Evolutionary conservation across 64 coral and sea anemone species (phyloP).

Genomic region (Pocillopora damicornis): DNA sequence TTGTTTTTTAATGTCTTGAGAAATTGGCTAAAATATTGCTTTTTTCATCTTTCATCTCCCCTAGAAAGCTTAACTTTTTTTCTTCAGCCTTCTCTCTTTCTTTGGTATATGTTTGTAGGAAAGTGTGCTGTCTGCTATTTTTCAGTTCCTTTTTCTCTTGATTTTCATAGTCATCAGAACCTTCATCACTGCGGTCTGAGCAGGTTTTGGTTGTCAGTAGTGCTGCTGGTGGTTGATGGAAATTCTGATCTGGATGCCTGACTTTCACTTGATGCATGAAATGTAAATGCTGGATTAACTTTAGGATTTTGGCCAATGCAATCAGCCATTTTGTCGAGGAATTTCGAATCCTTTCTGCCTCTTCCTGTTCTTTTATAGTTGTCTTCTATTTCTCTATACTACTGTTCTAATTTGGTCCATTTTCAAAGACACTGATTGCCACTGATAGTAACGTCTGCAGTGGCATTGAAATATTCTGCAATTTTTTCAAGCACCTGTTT

Average conservation of each 20-base stretch:
- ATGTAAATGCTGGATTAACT: conserved; percentile 63
- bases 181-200: not conserved
- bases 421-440: conserved; percentile 55
- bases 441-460: conserved; percentile 24
- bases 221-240: not conserved
- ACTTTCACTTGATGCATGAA: conserved; percentile 43
- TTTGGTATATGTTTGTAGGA: conserved; percentile 51
- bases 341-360: conserved; percentile 60
- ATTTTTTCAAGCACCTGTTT: conserved; percentile 57
- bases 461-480: conserved; percentile 51
- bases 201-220: not conserved
- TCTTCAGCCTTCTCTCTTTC: conserved; percentile 63
- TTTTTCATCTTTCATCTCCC: conserved; percentile 67
- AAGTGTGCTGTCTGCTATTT: conserved; percentile 15
- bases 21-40: not conserved
- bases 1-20: too few relatives aligned
- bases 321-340: conserved; percentile 41
- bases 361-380: conserved; percentile 52
- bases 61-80: conserved; percentile 58
- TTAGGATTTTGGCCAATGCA: conserved; percentile 54
- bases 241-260: not conserved
- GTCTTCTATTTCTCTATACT: conserved; percentile 61
- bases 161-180: not conserved
- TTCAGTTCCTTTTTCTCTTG: conserved; percentile 18
- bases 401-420: conserved; percentile 48